phyloP scores from a whole-genome alignment of 2,113 vertebrate genomes.

The Takifugu flavidus region DNA sequence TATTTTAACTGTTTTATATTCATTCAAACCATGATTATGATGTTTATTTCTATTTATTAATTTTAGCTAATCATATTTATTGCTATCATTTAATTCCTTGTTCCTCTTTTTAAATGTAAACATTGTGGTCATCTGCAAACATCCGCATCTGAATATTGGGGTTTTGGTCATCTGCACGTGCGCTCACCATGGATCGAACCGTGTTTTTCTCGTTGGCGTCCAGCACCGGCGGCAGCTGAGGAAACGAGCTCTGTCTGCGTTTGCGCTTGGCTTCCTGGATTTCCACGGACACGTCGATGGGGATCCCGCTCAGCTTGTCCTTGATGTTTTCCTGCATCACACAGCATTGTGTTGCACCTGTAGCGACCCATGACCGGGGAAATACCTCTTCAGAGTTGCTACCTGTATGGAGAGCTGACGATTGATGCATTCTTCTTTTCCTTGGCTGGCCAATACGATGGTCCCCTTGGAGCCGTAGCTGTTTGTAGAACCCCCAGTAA shows the following conservation, averaged over 20 bases:
- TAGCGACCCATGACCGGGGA: neutral
- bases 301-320: constrained; percentile 89
- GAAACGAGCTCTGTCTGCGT: constrained; percentile 70
- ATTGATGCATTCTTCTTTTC: constrained; percentile 67
- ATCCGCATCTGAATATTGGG: too few relatives aligned
- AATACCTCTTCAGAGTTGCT: constrained; percentile 4
- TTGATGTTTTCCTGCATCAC: constrained; percentile 80
- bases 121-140: too few relatives aligned
- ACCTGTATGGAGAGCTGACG: constrained; percentile 80
- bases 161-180: too few relatives aligned
- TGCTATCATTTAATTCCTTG: too few relatives aligned
- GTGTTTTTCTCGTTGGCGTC: constrained; percentile 72
- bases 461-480: constrained; percentile 66
- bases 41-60: too few relatives aligned
- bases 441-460: constrained; percentile 73
- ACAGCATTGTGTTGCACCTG: neutral
- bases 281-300: constrained; percentile 80
- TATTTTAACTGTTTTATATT: neutral
- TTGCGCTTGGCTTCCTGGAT: constrained; percentile 73
- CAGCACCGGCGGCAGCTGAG: constrained; percentile 80
- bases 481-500: constrained; percentile 39
- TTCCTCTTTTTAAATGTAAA: too few relatives aligned
- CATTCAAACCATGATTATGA: too few relatives aligned
- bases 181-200: constrained; percentile 71
- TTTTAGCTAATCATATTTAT: too few relatives aligned